Conservation (phyloP, 92 coral and sea anemone species). For the Zoanthus sociatus region DNA sequence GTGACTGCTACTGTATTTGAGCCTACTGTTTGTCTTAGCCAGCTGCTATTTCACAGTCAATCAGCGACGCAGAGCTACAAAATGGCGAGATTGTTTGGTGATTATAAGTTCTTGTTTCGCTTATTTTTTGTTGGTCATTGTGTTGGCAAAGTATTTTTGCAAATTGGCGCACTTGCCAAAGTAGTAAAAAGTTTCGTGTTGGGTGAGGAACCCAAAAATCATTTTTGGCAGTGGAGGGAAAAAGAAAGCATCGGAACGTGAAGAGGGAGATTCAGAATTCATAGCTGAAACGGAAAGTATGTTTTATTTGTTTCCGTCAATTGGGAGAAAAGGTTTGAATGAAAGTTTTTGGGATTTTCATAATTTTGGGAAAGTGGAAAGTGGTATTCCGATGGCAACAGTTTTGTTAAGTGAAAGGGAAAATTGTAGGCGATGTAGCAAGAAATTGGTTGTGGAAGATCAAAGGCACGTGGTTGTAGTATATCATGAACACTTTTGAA, state of each 20-base stretch:
- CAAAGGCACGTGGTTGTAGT: neutral
- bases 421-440: slow-evolving; percentile 1
- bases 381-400: slow-evolving; percentile 7
- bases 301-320: slow-evolving; percentile 38
- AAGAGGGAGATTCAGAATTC: slow-evolving; percentile 22
- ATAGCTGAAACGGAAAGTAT: slow-evolving; percentile 43
- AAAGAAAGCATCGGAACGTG: slow-evolving; percentile 4
- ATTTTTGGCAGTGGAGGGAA: slow-evolving; percentile 18
- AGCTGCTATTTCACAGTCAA: neutral
- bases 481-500: slow-evolving; percentile 8
- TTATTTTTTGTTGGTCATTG: slow-evolving; percentile 7
- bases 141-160: slow-evolving; percentile 4
- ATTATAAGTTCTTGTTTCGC: slow-evolving; percentile 5
- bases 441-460: neutral
- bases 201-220: slow-evolving; percentile 10
- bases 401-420: neutral
- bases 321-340: slow-evolving; percentile 14
- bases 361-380: slow-evolving; percentile 7
- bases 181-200: neutral
- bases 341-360: slow-evolving; percentile 5
- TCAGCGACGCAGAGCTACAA: neutral
- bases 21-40: slow-evolving; percentile 2
- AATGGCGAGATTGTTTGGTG: neutral
- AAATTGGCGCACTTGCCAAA: neutral
- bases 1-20: neutral